Evolutionary conservation across 1,140 invertebrate genomes (phyloP), one percentile per base, ranked within the genome.

Genomic region (Lerema accius): DNA sequence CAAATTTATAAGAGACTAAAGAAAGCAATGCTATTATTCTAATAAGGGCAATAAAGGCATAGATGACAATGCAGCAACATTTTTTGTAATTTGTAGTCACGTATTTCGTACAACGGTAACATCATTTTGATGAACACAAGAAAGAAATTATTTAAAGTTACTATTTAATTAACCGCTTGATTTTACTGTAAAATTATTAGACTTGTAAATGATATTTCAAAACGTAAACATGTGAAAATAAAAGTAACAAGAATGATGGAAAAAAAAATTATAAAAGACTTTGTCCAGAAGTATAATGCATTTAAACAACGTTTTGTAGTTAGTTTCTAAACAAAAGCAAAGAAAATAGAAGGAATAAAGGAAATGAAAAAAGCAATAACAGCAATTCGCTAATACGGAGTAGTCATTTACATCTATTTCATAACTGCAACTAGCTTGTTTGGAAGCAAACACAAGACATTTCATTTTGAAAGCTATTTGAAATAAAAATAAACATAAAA

Each of bases 381-480:
- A 58, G 55, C 23, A 58, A 46, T 58, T 15, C 15, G 45, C 28
- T 58, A 46, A 46, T 46, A 58, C 14, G 32, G 42, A 19, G 40
- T 35, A 5, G 23, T 28, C 28, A 19, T 58, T 58, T 35, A 58
- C 55, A 58, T 58, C 40, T 45, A 56, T 43, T 58, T 45, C 53
- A 58, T 58, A 58, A 58, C 55, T 58, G 42, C 16, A 46, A 58
- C 28, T 46, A 23, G 42, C 32, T 58, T 58, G 55, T 58, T 58
- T 45, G 45, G 55, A 14, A 17, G 55, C 55, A 58, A 58, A 17
- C n/a, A 6, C 42, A 35, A 17, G 5, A 58, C 53, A 43, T 58
- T 59, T 59, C 28, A 59, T 46, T 55, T 35, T 59, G 16, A 23
- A 43, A 32, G 40, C 42, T 58, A 28, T 46, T 26, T 46, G 32